phyloP scores from a whole-genome alignment of 2,113 vertebrate species.

The Theristicus caerulescens region DNA sequence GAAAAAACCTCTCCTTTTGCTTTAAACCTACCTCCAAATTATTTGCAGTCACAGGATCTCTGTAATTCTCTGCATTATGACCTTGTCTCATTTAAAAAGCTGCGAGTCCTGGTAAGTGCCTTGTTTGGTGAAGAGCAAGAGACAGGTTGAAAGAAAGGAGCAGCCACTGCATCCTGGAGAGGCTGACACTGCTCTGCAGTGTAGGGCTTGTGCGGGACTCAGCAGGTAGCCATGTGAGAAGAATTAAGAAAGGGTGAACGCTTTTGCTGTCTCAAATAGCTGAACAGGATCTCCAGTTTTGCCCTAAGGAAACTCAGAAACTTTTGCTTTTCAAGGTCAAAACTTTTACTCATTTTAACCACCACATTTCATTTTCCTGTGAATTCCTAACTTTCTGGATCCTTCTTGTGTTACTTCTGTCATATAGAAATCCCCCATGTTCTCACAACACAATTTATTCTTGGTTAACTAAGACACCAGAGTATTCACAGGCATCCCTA shows the following conservation, averaged over 20 bases:
- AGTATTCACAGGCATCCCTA: background rate
- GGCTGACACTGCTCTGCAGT: background rate
- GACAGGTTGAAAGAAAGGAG: background rate
- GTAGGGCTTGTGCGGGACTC: background rate
- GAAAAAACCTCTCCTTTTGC: background rate
- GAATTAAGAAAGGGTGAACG: background rate
- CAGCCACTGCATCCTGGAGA: background rate
- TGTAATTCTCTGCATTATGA: background rate
- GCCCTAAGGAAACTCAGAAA: background rate
- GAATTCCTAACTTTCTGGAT: background rate
- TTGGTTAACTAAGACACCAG: background rate
- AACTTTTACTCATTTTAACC: background rate
- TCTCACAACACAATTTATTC: background rate
- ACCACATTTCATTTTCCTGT: background rate
- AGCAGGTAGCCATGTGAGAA: background rate
- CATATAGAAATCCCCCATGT: background rate
- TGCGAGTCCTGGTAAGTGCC: background rate
- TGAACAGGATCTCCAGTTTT: background rate
- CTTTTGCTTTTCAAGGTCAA: background rate
- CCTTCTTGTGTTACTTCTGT: background rate
- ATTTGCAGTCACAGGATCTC: background rate
- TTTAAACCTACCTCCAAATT: background rate
- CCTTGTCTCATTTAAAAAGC: background rate
- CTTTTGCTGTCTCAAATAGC: background rate
- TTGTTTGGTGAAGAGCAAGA: background rate